These are phyloP conservation scores for Magallana angulata DNA, from an alignment of 1,140 invertebrate species.

Conservation along the genomic window DNA sequence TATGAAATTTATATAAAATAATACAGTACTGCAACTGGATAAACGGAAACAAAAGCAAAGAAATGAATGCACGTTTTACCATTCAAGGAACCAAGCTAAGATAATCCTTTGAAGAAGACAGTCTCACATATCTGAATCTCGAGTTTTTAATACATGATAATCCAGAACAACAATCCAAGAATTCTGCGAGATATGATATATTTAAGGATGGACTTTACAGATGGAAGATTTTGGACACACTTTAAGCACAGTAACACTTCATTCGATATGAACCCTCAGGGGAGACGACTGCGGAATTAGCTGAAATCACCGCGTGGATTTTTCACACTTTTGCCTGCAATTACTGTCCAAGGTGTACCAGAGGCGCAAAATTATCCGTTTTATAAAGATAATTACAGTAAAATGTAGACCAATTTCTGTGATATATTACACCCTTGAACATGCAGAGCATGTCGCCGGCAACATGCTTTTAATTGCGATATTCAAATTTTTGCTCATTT, in stretches of 20 bases:
- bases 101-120: too few species aligned
- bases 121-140: too few species aligned
- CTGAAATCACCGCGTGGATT: conserved; percentile 5
- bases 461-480: conserved; percentile 14
- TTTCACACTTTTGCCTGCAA: conserved; percentile 20
- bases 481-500: not conserved
- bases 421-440: conserved; percentile 8
- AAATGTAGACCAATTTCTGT: not conserved
- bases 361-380: conserved; percentile 10
- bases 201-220: not conserved
- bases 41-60: too few species aligned
- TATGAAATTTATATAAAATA: too few species aligned
- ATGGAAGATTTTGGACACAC: not conserved
- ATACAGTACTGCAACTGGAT: too few species aligned
- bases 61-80: too few species aligned
- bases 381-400: conserved; percentile 12
- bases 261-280: conserved; percentile 3
- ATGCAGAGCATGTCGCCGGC: not conserved
- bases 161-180: too few species aligned
- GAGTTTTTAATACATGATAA: too few species aligned
- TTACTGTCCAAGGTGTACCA: conserved; percentile 3
- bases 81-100: too few species aligned
- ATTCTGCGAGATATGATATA: not conserved
- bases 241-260: not conserved
- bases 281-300: not conserved